Conservation (phyloP, 2,888 invertebrate genomes). For the Volucella inanis region DNA sequence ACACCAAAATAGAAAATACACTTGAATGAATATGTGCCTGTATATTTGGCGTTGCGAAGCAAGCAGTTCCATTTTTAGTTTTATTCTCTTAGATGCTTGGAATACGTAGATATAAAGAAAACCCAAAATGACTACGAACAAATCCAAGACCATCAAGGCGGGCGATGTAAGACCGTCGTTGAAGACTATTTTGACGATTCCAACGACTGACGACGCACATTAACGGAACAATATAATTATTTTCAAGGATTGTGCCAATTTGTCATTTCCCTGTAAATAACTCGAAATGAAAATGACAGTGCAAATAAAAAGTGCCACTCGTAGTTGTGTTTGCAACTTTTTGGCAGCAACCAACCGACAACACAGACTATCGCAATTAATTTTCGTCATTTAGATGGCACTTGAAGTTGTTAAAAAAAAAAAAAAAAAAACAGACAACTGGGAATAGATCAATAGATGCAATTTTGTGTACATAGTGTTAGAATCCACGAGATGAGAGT, state of each 20-base stretch:
- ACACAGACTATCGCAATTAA: slow-evolving; percentile 42
- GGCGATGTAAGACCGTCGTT: background rate
- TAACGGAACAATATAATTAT: slow-evolving; percentile 73
- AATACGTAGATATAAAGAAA: no score
- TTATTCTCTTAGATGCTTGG: background rate
- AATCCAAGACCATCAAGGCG: slow-evolving; percentile 3
- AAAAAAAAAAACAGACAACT: no score
- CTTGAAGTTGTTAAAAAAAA: slow-evolving; percentile 5
- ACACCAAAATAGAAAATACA: slow-evolving; percentile 60
- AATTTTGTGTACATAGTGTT: background rate
- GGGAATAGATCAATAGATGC: slow-evolving; percentile 14
- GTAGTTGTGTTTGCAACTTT: slow-evolving; percentile 15
- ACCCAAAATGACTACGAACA: background rate
- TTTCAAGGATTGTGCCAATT: slow-evolving; percentile 70
- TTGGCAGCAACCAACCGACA: slow-evolving; percentile 18
- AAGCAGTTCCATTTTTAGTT: slow-evolving; percentile 4
- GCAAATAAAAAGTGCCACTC: slow-evolving; percentile 50
- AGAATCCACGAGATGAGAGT: no score
- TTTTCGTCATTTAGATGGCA: slow-evolving; percentile 31
- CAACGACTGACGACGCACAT: slow-evolving; percentile 31
- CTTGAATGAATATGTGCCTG: background rate
- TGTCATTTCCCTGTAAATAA: slow-evolving; percentile 71
- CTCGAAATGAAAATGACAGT: slow-evolving; percentile 61
- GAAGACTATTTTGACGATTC: background rate
- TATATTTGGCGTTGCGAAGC: background rate